Base-by-base conservation (phyloP, 2,888 invertebrate species). In the Cinara cedri region DNA sequence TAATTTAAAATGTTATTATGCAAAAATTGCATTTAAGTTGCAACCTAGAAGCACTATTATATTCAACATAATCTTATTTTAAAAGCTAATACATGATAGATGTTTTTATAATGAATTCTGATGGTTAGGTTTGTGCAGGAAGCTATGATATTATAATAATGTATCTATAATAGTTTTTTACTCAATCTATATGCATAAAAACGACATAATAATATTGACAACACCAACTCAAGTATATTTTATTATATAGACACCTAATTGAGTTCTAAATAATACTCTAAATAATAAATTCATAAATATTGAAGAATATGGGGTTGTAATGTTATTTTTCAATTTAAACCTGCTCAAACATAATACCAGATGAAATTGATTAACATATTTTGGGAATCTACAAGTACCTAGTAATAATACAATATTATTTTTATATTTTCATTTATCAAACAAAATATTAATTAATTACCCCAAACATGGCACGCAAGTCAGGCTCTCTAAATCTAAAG, bases 401-500 rank as follows among this genome's bases (percentile, higher is more conserved):
- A 34, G 34, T 34, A 34, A 34, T 34, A 34, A 34, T 34, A 34
- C 26, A 13, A 42, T 11, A 57, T 9, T 42, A 66, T 14, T 24
- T 66, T 49, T 54, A 63, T 42, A 66, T 14, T 24, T 66, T 49
- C 42, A 63, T 10, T 66, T 24, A 66, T 57, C 26, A 57, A 76
- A 76, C 55, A 81, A 78, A 72, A 63, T 74, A 82, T 71, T 51
- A n/a, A 78, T 75, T 81, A 91, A 96, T 91, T 89, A 98, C 98
- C 90, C 97, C 97, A 88, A 98, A 97, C 93, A 98, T 96, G 85
- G 96, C 94, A 87, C 97, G 92, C 83, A 99, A 91, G 88, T 99
- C 98, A 82, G 97, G 97, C 89, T 99, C 98, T 88, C 98, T 92
- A 89, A 98, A 99, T 87, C 98, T 91, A 90, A 99, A 99, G 85